phyloP scores from a whole-genome alignment of 2,888 invertebrate genomes.

The Leptinotarsa juncta region DNA sequence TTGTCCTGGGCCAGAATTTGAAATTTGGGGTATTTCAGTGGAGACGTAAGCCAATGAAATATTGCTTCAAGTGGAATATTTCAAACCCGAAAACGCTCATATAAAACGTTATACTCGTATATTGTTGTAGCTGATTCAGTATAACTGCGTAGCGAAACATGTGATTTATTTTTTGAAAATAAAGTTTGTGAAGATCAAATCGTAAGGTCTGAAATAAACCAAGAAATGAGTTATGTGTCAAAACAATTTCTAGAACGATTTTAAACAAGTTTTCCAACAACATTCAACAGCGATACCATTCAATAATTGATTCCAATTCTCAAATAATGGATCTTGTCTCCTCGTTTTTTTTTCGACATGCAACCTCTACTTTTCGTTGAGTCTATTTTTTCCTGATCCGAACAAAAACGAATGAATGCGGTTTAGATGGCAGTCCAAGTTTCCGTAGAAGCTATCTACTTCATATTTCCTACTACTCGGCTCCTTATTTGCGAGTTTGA shows the following conservation, averaged over 20 bases:
- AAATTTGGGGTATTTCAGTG: not conserved
- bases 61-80: not conserved
- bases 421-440: not conserved
- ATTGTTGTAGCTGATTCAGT: too few relatives aligned
- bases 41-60: not conserved
- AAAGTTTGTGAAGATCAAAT: too few relatives aligned
- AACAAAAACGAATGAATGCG: not conserved
- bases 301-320: too few relatives aligned
- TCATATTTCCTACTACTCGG: not conserved
- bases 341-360: too few relatives aligned
- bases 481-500: not conserved
- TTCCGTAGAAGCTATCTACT: constrained; percentile 2
- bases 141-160: too few relatives aligned
- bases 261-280: too few relatives aligned
- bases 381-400: not conserved
- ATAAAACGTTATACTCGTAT: not conserved
- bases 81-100: not conserved
- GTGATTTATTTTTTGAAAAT: too few relatives aligned
- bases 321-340: too few relatives aligned
- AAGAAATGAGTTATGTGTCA: too few relatives aligned
- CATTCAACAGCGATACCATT: too few relatives aligned
- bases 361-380: not conserved
- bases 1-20: not conserved
- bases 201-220: too few relatives aligned
- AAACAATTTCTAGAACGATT: too few relatives aligned